Percentiles rank a stretch among this genome's conserved stretches.
Evolutionary conservation across 2,797 vertebrate genomes (phyloP).

Genomic region (Gobionotothen gibberifrons): DNA sequence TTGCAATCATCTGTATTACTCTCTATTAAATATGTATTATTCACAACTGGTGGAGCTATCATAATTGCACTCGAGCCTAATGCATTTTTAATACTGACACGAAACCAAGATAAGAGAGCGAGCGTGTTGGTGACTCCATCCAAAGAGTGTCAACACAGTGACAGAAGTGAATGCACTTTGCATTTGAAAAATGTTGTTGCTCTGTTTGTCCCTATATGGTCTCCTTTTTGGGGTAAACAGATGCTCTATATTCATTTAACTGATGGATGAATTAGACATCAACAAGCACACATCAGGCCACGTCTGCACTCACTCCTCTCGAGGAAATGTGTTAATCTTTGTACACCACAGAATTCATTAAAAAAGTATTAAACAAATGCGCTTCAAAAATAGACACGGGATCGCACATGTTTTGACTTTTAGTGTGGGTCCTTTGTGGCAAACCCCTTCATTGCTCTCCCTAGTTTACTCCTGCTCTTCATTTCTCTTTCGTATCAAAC

Average conservation of each 20-base stretch:
- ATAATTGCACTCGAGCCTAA: constrained; percentile 69
- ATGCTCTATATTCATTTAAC: constrained; percentile 16
- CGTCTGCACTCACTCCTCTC: background rate
- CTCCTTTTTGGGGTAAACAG: constrained; percentile 22
- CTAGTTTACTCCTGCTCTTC: constrained; percentile 50
- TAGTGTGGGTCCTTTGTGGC: constrained; percentile 33
- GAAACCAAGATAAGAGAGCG: constrained; percentile 64
- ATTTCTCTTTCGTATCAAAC: constrained; percentile 60
- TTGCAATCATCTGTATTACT: constrained; percentile 66
- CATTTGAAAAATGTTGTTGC: constrained; percentile 28
- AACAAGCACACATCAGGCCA: constrained; percentile 1
- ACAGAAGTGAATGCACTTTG: constrained; percentile 50
- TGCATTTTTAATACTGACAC: constrained; percentile 80
- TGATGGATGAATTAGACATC: background rate
- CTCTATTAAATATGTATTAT: constrained; percentile 78
- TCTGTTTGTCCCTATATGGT: constrained; percentile 23
- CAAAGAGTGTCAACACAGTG: constrained; percentile 51
- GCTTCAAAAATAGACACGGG: constrained; percentile 36
- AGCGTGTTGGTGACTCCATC: constrained; percentile 42
- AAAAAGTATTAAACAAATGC: constrained; percentile 6
- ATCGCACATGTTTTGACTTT: constrained; percentile 55
- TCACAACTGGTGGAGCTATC: constrained; percentile 65
- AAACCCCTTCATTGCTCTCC: constrained; percentile 26
- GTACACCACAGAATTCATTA: constrained; percentile 8
- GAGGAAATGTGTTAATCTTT: background rate